These are phyloP conservation scores for Salticus scenicus DNA, from an alignment of 2,888 invertebrate species.

Conservation along the genomic window DNA sequence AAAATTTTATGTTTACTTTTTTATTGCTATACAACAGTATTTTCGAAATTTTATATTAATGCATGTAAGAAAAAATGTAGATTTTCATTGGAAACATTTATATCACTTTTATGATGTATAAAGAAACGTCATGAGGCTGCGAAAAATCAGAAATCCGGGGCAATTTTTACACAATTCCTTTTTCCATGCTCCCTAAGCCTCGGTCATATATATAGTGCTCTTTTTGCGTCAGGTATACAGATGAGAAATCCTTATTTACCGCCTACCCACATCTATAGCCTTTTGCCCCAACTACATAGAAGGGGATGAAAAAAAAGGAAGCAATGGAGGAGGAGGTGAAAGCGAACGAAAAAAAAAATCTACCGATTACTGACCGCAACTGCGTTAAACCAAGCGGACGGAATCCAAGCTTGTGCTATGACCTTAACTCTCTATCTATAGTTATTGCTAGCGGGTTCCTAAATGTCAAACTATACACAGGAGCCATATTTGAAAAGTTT, in stretches of 20 bases:
- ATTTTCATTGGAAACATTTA: neutral
- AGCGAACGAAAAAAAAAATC: constrained; percentile 1
- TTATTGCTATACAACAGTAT: neutral
- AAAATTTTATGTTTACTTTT: too few species aligned
- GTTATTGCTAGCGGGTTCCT: constrained; percentile 21
- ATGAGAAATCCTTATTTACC: constrained; percentile 67
- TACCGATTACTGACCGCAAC: constrained; percentile 66
- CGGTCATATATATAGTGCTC: constrained; percentile 16
- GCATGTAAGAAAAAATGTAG: neutral
- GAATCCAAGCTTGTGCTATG: constrained; percentile 35
- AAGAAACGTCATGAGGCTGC: neutral
- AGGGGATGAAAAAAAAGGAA: neutral
- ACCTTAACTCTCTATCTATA: constrained; percentile 51
- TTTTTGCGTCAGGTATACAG: constrained; percentile 39
- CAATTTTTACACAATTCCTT: constrained; percentile 13
- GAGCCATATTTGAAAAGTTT: neutral
- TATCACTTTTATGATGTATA: neutral
- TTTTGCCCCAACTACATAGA: neutral
- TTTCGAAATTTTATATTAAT: neutral
- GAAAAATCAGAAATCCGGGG: constrained; percentile 9
- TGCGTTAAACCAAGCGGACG: constrained; percentile 62
- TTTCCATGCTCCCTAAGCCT: constrained; percentile 2
- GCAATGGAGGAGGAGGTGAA: neutral
- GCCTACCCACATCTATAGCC: constrained; percentile 14
- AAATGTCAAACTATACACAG: neutral